Percentiles rank a stretch among this genome's conserved stretches.
Conservation (phyloP, 2,113 vertebrate genomes). For the Polypterus senegalus region DNA sequence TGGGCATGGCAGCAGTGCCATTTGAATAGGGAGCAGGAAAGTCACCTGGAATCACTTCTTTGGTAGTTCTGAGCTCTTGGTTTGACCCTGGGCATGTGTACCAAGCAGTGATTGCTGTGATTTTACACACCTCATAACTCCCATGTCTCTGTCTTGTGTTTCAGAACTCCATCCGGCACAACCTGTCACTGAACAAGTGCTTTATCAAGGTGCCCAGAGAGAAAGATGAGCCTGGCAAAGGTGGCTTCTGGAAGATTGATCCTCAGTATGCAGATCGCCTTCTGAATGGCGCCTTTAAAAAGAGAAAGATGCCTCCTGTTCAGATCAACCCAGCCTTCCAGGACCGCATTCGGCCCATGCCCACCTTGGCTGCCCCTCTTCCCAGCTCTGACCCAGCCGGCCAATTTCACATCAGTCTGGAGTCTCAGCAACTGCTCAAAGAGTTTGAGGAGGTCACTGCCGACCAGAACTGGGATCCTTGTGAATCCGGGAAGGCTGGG, state of each 20-base stretch:
- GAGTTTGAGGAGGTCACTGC: conserved; percentile 71
- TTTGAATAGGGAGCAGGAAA: too few species aligned
- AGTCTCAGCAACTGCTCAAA: conserved; percentile 65
- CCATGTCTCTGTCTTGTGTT: conserved; percentile 17
- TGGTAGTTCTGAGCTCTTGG: too few species aligned
- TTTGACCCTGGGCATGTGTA: background rate
- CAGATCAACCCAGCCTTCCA: conserved; percentile 72
- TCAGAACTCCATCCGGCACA: conserved; percentile 93
- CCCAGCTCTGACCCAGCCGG: background rate
- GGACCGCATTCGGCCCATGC: conserved; percentile 21
- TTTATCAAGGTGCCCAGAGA: conserved; percentile 93
- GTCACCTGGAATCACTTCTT: too few species aligned
- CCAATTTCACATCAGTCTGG: conserved; percentile 38
- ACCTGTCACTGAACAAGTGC: conserved; percentile 93
- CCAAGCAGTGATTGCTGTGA: rapidly evolving
- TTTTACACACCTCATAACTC: conserved; percentile 8
- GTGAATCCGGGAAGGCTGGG: conserved; percentile 32
- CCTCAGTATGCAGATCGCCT: conserved; percentile 78
- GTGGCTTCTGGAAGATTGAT: conserved; percentile 92
- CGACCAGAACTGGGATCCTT: conserved; percentile 50
- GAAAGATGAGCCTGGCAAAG: conserved; percentile 89
- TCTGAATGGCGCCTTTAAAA: conserved; percentile 74
- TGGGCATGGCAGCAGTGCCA: too few species aligned
- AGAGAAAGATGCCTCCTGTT: conserved; percentile 62
- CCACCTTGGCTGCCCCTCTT: background rate